These are phyloP conservation scores for Hyperoplus lanceolatus DNA, from an alignment of 2,797 vertebrate species.

Conservation along the genomic window DNA sequence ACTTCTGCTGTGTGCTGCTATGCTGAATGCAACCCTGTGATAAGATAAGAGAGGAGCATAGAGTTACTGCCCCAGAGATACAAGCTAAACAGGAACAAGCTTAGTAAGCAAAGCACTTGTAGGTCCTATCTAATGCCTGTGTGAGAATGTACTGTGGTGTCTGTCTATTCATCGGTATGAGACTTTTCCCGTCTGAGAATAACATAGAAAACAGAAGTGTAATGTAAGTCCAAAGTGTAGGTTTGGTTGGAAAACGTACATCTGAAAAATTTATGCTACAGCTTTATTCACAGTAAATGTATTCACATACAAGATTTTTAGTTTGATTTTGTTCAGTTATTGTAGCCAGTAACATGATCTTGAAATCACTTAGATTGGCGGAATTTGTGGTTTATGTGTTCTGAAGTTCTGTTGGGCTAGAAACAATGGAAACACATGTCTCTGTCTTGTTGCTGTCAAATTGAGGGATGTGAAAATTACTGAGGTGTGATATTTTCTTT, in stretches of 20 bases:
- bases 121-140: constrained; percentile 46
- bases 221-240: constrained; percentile 29
- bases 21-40: constrained; percentile 70
- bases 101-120: constrained; percentile 68
- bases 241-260: constrained; percentile 7
- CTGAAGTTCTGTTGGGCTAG: background rate
- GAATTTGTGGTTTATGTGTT: background rate
- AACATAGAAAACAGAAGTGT: constrained; percentile 24
- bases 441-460: background rate
- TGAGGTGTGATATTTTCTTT: background rate
- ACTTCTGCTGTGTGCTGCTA: constrained; percentile 65
- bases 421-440: background rate
- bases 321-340: background rate
- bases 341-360: background rate
- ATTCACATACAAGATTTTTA: background rate
- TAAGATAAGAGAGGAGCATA: constrained; percentile 74
- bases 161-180: constrained; percentile 52
- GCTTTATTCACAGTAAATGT: background rate
- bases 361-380: background rate
- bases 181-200: constrained; percentile 40
- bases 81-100: constrained; percentile 69
- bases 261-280: background rate
- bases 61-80: constrained; percentile 67
- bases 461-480: background rate
- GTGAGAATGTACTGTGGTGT: constrained; percentile 46